Evolutionary conservation across 2,113 vertebrate genomes (phyloP).

Genomic region (Coreoperca whiteheadi): DNA sequence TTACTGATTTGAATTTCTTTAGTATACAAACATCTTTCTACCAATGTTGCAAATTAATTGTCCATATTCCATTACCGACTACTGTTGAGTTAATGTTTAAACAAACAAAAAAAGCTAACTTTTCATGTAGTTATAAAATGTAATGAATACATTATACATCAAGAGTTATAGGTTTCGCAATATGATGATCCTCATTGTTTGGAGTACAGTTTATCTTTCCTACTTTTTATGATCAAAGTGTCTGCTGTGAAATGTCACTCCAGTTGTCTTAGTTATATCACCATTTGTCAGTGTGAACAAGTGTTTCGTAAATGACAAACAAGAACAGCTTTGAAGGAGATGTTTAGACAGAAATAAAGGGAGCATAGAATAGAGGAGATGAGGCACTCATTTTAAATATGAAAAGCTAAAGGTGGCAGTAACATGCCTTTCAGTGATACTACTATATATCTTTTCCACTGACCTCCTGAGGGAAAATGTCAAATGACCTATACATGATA

Average conservation of each 20-base stretch:
- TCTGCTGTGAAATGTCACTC: not conserved
- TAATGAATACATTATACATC: conserved; percentile 24
- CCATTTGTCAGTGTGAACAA: not conserved
- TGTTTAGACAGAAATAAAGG: not conserved
- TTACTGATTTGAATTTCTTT: not conserved
- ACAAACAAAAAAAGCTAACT: not conserved
- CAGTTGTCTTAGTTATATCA: not conserved
- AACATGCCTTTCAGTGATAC: conserved; percentile 27
- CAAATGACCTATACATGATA: conserved; percentile 11
- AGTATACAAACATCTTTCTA: not conserved
- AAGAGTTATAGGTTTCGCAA: conserved; percentile 25
- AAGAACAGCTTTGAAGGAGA: not conserved
- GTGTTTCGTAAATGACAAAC: not conserved
- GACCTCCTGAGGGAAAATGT: conserved; percentile 10
- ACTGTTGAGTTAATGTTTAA: conserved; percentile 20
- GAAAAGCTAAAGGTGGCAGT: not conserved
- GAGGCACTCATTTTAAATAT: not conserved
- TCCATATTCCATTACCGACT: conserved; percentile 5
- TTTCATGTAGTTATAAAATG: conserved; percentile 12
- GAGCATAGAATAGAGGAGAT: not conserved
- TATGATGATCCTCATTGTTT: not conserved
- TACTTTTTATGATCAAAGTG: conserved; percentile 8
- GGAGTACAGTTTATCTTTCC: conserved; percentile 14
- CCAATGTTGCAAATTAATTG: not conserved
- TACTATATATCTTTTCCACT: conserved; percentile 7